Base-by-base conservation (phyloP, 2,113 vertebrate genomes). In the Seriola dumerili region DNA sequence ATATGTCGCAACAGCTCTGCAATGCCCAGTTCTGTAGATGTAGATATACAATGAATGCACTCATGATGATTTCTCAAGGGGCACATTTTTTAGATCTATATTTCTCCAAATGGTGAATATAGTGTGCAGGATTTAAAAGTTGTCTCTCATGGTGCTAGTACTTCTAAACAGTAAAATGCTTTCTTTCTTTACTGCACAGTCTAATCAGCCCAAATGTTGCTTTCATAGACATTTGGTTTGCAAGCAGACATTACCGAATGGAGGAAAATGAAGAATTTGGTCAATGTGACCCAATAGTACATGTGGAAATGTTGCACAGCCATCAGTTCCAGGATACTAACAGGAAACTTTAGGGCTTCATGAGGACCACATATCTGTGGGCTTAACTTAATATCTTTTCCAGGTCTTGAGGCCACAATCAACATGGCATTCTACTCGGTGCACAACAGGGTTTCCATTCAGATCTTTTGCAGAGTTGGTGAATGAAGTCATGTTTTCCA, bases 401-500 rank as follows among this genome's bases (percentile, higher is more conserved):
- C 91, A 92, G 89, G 79, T 90, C 85, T 87, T 38, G 69, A 89
- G 77, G 85, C 88, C 85, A 88, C 70, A 86, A 85, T 89, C 85
- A 85, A 86, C 82, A 84, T 84, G 80, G 78, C 75, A 88, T 91
- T 83, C 67, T 78, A 40, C 57, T 82, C 29, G 63, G 72, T 77
- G 80, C 77, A 82, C 58, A 57, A 64, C 23, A 44, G 76, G 70
- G 46, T 91, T 91, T 94, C 87, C 89, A 89, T 76, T 87, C 59
- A 73, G 23, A 77, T 79, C 38, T 72, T 80, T 55, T 71, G 80
- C 68, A 81, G 74, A 71, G 50, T 42, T 68, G 76, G 72, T 59
- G 66, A 84, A 85, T 94, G 85, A 92, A 85, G 80, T 93, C 83
- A 91, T 89, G 83, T 61, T 72, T 91, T 88, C 81, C 75, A 84